Conservation (phyloP, 2,888 invertebrate species). For the Chloroclystis v-ata region DNA sequence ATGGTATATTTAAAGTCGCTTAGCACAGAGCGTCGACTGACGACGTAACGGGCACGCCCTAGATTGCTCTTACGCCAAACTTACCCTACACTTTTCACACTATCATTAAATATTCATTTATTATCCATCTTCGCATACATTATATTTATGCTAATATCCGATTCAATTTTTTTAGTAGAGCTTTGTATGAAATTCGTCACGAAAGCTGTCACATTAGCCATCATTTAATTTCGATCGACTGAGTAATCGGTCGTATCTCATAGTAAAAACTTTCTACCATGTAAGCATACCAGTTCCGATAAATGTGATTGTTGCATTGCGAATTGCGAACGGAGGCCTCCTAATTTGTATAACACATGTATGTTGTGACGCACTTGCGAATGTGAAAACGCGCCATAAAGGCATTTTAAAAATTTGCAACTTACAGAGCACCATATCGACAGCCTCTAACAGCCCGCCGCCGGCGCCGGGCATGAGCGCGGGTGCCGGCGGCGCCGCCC, state of each 20-base stretch:
- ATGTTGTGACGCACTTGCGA: constrained; percentile 49
- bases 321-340: constrained; percentile 71
- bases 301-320: constrained; percentile 40
- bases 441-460: constrained; percentile 84
- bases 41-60: constrained; percentile 60
- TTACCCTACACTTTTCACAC: constrained; percentile 50
- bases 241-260: background rate
- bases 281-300: constrained; percentile 45
- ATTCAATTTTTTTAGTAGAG: constrained; percentile 28
- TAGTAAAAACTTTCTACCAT: constrained; percentile 31
- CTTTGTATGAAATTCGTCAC: constrained; percentile 16
- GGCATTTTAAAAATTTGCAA: constrained; percentile 77
- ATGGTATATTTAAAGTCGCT: constrained; percentile 45
- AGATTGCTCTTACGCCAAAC: constrained; percentile 33
- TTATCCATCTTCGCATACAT: constrained; percentile 53
- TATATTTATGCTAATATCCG: constrained; percentile 44
- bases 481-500: constrained; percentile 73
- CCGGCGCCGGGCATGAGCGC: constrained; percentile 79
- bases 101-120: constrained; percentile 69
- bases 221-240: constrained; percentile 8
- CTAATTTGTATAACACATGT: constrained; percentile 32
- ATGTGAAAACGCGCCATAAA: constrained; percentile 74
- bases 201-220: constrained; percentile 14
- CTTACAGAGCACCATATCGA: constrained; percentile 82
- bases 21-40: constrained; percentile 47